A percentile compares a stretch with the other conserved stretches of the same genome.
Evolutionary conservation across 2,888 invertebrate species (phyloP).

Genomic region (Ecdyonurus torrentis): DNA sequence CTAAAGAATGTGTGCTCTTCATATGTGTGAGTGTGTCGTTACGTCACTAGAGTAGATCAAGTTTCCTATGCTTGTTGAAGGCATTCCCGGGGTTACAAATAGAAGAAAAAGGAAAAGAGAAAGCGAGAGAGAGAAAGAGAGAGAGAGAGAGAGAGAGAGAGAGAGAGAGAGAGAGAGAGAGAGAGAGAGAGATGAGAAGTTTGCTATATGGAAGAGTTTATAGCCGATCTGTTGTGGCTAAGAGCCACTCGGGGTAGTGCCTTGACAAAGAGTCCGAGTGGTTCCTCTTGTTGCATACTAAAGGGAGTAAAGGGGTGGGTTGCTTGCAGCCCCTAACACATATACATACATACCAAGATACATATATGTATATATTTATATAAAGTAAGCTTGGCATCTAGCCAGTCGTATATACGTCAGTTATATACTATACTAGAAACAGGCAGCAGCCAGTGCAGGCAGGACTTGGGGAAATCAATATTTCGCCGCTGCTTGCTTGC

Average conservation of each 20-base stretch:
- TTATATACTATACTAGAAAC: not conserved
- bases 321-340: not conserved
- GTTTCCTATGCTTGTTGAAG: not conserved
- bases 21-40: too few species aligned
- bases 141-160: too few species aligned
- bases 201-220: not conserved
- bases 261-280: not conserved
- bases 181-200: not conserved
- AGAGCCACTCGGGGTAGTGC: not conserved
- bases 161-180: too few species aligned
- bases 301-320: too few species aligned
- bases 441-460: not conserved
- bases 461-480: not conserved
- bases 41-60: not conserved
- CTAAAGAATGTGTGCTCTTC: not conserved
- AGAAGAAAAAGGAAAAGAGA: too few species aligned
- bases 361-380: too few species aligned
- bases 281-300: constrained; percentile 1
- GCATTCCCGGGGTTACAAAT: too few species aligned
- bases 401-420: not conserved
- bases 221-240: not conserved
- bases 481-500: not conserved
- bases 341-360: not conserved
- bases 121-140: too few species aligned
- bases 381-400: not conserved